A percentile compares a stretch with the other conserved stretches of the same genome.
phyloP scores from a whole-genome alignment of 2,888 invertebrate genomes.

The Hylaea fasciaria region DNA sequence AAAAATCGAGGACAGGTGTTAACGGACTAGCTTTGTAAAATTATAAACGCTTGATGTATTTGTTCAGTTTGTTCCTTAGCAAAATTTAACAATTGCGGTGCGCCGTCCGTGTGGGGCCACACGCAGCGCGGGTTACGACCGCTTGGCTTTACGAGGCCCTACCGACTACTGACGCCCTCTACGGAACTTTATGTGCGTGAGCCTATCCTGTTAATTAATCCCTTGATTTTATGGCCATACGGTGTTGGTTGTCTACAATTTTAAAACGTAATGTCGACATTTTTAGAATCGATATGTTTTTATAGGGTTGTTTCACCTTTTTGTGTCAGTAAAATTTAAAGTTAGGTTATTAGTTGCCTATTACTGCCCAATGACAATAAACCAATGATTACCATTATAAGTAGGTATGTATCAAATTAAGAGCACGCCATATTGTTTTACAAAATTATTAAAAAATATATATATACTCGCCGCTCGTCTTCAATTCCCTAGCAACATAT shows the following conservation, averaged over 20 bases:
- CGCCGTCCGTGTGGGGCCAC: slow-evolving; percentile 18
- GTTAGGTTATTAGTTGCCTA: too few species aligned
- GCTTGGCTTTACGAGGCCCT: slow-evolving; percentile 11
- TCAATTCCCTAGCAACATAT: too few species aligned
- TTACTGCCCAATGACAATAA: too few species aligned
- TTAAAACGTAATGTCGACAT: neutral
- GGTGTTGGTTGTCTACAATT: slow-evolving; percentile 6
- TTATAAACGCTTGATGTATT: too few species aligned
- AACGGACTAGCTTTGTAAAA: too few species aligned
- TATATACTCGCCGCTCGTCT: too few species aligned
- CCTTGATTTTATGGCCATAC: slow-evolving; percentile 16
- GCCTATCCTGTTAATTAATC: slow-evolving; percentile 18
- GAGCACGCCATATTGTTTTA: too few species aligned
- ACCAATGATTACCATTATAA: too few species aligned
- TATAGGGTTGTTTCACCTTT: neutral
- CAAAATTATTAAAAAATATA: too few species aligned
- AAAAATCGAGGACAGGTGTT: too few species aligned
- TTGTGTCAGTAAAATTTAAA: too few species aligned
- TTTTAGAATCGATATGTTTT: neutral
- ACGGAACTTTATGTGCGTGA: slow-evolving; percentile 18
- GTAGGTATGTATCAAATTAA: too few species aligned
- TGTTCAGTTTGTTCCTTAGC: neutral
- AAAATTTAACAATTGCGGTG: neutral
- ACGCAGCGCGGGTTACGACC: slow-evolving; percentile 16
- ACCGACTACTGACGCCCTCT: slow-evolving; percentile 25